phyloP scores from a whole-genome alignment of 2,888 invertebrate species.

The Gymnoscelis rufifasciata region DNA sequence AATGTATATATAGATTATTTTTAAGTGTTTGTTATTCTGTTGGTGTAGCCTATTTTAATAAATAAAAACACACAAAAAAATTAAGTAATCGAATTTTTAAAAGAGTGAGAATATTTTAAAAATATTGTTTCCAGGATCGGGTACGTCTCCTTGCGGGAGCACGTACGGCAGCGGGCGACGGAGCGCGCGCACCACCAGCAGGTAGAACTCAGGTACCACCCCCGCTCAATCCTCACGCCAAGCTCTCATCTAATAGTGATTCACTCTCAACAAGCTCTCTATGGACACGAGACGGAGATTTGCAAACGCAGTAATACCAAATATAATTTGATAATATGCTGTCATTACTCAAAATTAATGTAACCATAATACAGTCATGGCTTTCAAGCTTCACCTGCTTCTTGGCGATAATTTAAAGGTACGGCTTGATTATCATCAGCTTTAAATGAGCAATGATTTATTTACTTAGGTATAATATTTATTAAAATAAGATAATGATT shows the following conservation, averaged over 20 bases:
- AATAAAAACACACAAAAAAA: too few relatives aligned
- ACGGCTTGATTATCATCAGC: background rate
- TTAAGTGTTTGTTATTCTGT: too few relatives aligned
- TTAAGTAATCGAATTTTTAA: too few relatives aligned
- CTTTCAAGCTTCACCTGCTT: slow-evolving; percentile 29
- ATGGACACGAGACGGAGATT: too few relatives aligned
- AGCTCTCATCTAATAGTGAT: slow-evolving; percentile 22
- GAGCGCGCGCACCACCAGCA: slow-evolving; percentile 75
- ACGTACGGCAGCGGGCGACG: slow-evolving; percentile 72
- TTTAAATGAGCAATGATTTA: background rate
- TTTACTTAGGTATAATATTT: too few relatives aligned
- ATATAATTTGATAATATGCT: too few relatives aligned
- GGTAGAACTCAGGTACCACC: slow-evolving; percentile 79
- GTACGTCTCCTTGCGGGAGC: slow-evolving; percentile 67
- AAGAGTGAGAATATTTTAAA: too few relatives aligned
- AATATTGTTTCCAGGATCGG: slow-evolving; percentile 54
- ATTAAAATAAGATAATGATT: too few relatives aligned
- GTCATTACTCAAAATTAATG: background rate
- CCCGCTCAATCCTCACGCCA: slow-evolving; percentile 54
- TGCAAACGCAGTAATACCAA: background rate
- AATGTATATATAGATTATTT: too few relatives aligned
- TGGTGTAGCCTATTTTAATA: too few relatives aligned
- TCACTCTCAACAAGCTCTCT: too few relatives aligned
- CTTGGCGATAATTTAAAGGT: background rate
- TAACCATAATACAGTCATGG: slow-evolving; percentile 7